Percentiles rank a stretch among this genome's conserved stretches.
phyloP scores from a whole-genome alignment of 2,797 vertebrate species.

The Eupleurogrammus muticus region DNA sequence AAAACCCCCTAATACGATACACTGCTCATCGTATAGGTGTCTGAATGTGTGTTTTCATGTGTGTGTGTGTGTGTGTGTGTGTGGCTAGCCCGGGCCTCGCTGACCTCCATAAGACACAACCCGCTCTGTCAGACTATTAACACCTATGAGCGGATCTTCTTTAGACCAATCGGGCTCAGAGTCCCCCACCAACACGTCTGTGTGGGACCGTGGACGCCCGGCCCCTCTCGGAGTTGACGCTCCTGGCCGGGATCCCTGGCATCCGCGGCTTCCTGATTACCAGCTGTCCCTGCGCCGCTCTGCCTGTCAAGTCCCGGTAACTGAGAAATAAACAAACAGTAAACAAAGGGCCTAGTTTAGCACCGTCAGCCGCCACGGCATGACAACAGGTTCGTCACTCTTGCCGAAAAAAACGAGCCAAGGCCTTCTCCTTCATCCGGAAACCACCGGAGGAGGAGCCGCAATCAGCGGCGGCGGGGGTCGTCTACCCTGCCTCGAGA shows the following conservation, averaged over 20 bases:
- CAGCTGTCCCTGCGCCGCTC: constrained; percentile 70
- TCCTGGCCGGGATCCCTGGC: constrained; percentile 70
- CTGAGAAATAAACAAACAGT: constrained; percentile 78
- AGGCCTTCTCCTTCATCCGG: constrained; percentile 29
- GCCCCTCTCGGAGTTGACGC: constrained; percentile 49
- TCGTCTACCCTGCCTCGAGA: constrained; percentile 52
- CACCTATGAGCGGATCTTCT: constrained; percentile 12
- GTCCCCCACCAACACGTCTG: constrained; percentile 27
- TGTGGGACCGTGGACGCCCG: constrained; percentile 53
- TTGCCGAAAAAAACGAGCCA: background rate
- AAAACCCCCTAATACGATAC: constrained; percentile 24
- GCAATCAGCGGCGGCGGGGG: constrained; percentile 59
- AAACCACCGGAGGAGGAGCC: constrained; percentile 51
- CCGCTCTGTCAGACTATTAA: constrained; percentile 40
- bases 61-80: background rate
- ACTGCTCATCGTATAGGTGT: constrained; percentile 17
- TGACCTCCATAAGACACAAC: constrained; percentile 45
- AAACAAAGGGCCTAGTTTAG: constrained; percentile 79
- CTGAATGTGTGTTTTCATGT: constrained; percentile 44
- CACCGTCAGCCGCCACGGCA: constrained; percentile 44
- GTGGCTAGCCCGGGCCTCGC: constrained; percentile 27
- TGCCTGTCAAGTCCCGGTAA: constrained; percentile 71
- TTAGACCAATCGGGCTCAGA: constrained; percentile 26
- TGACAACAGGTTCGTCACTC: constrained; percentile 66
- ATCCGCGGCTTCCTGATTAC: constrained; percentile 71